Base-by-base conservation (phyloP, 2,113 vertebrate genomes). In the Furnarius figulus region DNA sequence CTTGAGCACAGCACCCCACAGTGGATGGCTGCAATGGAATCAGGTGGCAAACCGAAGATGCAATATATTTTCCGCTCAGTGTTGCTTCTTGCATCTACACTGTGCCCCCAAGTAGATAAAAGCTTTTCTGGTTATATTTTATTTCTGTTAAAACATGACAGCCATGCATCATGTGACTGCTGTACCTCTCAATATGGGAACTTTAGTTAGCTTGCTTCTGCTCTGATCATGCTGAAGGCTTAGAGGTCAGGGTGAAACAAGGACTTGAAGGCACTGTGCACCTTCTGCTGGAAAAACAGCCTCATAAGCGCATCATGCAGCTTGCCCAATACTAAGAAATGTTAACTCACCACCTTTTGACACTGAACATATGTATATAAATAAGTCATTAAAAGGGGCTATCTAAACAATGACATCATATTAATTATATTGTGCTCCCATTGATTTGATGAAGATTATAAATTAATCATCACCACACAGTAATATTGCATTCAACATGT, bases 1-100 rank as follows among this genome's bases (percentile, higher is more conserved):
- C 62, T 94, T 75, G 77, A 71, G 39, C 72, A 91, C 55, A 94
- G 87, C 86, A 93, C 77, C 92, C 67, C 84, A 73, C 63, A 65
- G 90, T 78, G 85, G 81, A 75, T 42, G 52, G 44, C 53, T 65
- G 63, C 55, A 66, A 52, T 23, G 66, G 66, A 73, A 24, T 25
- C 31, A 63, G 25, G 23, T 33, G 46, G 23, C 20, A 91, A 70
- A 50, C 17, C 50, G 68, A 62, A 95, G 28, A 25, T 52, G 16
- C 10, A 28, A 25, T 12, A 25, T 33, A 13, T 66, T n/a, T 58
- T n/a, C 72, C 37, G 47, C 20, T 28, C 13, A 9, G 19, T 62
- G 30, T 13, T 67, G 5, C 24, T 88, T 89, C 46, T 56, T 78
- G 28, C 21, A 30, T 22, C 37, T 39, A 23, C 55, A 37, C 22